A percentile compares a stretch with the other conserved stretches of the same genome.
Conservation (phyloP, 2,113 vertebrate genomes). For the Casuarius casuarius region DNA sequence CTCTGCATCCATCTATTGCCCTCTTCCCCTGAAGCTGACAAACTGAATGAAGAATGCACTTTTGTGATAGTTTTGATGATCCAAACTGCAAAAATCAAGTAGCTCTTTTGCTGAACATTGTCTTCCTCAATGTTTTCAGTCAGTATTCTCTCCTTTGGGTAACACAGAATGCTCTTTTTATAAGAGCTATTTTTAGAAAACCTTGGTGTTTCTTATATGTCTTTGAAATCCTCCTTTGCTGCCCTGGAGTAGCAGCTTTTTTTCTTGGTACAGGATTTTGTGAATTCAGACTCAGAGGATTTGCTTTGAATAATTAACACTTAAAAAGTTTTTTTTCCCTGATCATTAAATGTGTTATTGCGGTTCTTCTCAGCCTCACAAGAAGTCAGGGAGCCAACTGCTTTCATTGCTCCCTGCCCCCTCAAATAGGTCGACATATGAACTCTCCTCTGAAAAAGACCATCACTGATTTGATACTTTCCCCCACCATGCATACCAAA, state of each 20-base stretch:
- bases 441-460: not conserved
- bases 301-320: not conserved
- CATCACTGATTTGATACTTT: not conserved
- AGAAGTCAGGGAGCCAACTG: not conserved
- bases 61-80: not conserved
- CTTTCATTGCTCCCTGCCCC: not conserved
- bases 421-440: not conserved
- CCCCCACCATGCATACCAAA: not conserved
- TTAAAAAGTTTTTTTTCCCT: not conserved
- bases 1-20: not conserved
- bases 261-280: not conserved
- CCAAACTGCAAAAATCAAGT: not conserved
- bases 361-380: not conserved
- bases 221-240: not conserved
- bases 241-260: not conserved
- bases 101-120: not conserved
- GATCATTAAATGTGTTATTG: not conserved
- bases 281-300: not conserved
- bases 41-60: not conserved
- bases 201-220: not conserved
- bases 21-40: not conserved
- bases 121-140: not conserved
- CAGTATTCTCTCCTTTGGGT: not conserved
- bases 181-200: not conserved
- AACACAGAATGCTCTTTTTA: not conserved